Base-by-base conservation (phyloP, 2,113 vertebrate species). In the Barbus barbus region DNA sequence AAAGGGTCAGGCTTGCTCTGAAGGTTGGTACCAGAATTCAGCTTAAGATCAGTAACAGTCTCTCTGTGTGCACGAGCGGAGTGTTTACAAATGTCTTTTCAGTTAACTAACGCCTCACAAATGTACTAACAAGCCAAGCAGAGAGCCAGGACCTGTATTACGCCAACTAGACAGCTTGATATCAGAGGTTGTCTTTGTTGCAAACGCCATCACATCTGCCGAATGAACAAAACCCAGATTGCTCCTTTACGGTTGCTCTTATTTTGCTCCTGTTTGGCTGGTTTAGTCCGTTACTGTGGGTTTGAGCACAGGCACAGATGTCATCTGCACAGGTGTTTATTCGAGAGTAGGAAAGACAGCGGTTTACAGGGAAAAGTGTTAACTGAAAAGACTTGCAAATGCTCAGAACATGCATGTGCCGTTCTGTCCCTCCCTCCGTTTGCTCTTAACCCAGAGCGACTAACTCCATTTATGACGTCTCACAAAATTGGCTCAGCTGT, bases 1-100 rank as follows among this genome's bases (percentile, higher is more conserved):
- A 97, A 96, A 97, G 98, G 96, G 96, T 99, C 96, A 99, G 97
- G 97, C 97, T 99, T 97, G 98, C 98, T 89, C 94, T 99, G 86
- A 98, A 99, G 98, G 98, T 99, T 98, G 97, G 98, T 99, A 99
- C 98, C 95, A 95, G 93, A 96, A 93, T 95, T 94, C 90, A 91
- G 95, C 63, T 94, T 91, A 91, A 93, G 92, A 92, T 92, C 93
- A 90, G 92, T 93, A 73, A 89, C 90, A 90, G 91, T 94, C 90
- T 94, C 93, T 94, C 93, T 90, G 92, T 92, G 88, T 94, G 94
- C 94, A 94, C 92, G 93, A 90, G 73, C 65, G 88, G 93, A 94
- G 94, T 93, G 93, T 93, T 95, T 95, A 93, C 94, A 94, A 94
- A 90, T 0, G 93, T 94, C 93, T 94, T 95, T 94, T 94, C 94